A percentile compares a stretch with the other conserved stretches of the same genome.
Conservation (phyloP, 2,888 invertebrate species). For the Lochmaea crataegi region DNA sequence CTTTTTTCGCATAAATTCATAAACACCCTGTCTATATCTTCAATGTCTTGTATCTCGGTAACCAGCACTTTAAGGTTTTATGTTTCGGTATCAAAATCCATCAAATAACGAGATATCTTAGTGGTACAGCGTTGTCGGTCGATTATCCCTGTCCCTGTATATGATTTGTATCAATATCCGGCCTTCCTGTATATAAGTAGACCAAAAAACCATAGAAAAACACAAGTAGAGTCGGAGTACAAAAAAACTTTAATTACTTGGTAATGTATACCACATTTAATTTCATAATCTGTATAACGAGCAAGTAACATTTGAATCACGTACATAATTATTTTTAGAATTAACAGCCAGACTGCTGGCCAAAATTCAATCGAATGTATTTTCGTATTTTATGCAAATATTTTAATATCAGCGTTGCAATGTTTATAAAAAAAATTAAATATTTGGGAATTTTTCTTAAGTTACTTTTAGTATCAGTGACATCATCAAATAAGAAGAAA, state of each 20-base stretch:
- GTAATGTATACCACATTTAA: neutral
- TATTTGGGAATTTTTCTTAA: neutral
- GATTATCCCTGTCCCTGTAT: too few species aligned
- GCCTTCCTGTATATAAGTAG: too few species aligned
- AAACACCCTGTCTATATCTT: too few species aligned
- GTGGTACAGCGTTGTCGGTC: too few species aligned
- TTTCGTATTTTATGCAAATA: conserved; percentile 14
- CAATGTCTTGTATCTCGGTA: too few species aligned
- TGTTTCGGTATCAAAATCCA: too few species aligned
- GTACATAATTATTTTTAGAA: conserved; percentile 32
- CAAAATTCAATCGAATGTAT: conserved; percentile 14
- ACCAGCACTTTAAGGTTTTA: too few species aligned
- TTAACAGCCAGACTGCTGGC: conserved; percentile 1
- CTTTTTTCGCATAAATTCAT: too few species aligned
- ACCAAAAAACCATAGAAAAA: too few species aligned
- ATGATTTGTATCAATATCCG: too few species aligned
- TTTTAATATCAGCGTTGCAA: neutral
- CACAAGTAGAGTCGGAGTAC: too few species aligned
- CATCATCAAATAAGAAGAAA: neutral
- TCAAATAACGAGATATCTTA: too few species aligned
- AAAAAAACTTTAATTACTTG: neutral
- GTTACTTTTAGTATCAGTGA: neutral
- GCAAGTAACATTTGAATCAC: conserved; percentile 10
- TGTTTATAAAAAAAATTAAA: conserved; percentile 2
- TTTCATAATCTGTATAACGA: conserved; percentile 10